These are phyloP conservation scores for Temnopleurus reevesii DNA, from an alignment of 53 echinoderm and acorn worm genomes.

Conservation along the genomic window DNA sequence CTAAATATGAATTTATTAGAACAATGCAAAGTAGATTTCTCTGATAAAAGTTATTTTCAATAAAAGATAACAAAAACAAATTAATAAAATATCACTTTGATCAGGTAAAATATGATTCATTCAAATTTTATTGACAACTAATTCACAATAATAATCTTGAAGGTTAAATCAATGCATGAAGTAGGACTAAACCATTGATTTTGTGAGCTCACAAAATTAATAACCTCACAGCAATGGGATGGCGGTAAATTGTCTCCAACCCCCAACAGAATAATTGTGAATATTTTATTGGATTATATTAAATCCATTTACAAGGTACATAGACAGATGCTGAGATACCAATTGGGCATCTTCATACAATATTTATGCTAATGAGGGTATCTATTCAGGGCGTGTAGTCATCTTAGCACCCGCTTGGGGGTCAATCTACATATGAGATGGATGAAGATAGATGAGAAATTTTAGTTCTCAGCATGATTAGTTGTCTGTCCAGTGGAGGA, in stretches of 20 bases:
- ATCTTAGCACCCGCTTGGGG: not conserved
- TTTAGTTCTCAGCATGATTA: conserved; percentile 23
- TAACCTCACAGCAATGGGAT: no score
- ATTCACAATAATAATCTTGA: no score
- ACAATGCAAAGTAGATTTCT: no score
- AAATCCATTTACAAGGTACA: not conserved
- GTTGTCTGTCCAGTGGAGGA: not conserved
- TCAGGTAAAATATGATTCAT: no score
- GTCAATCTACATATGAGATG: conserved; percentile 4
- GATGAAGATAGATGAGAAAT: conserved; percentile 42
- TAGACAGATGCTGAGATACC: not conserved
- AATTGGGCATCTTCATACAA: not conserved
- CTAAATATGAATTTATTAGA: no score
- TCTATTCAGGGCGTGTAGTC: not conserved
- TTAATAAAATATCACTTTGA: no score
- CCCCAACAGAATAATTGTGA: not conserved
- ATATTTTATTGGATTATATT: not conserved
- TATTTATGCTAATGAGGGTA: conserved; percentile 22
- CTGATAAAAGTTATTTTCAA: no score
- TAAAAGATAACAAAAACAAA: no score
- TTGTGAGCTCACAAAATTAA: no score
- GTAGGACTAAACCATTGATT: no score
- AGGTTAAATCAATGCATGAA: no score
- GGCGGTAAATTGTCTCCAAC: not conserved
- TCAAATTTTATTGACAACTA: no score